A percentile compares a stretch with the other conserved stretches of the same genome.
Evolutionary conservation across 2,113 vertebrate species (phyloP).

Genomic region (Progne subis): DNA sequence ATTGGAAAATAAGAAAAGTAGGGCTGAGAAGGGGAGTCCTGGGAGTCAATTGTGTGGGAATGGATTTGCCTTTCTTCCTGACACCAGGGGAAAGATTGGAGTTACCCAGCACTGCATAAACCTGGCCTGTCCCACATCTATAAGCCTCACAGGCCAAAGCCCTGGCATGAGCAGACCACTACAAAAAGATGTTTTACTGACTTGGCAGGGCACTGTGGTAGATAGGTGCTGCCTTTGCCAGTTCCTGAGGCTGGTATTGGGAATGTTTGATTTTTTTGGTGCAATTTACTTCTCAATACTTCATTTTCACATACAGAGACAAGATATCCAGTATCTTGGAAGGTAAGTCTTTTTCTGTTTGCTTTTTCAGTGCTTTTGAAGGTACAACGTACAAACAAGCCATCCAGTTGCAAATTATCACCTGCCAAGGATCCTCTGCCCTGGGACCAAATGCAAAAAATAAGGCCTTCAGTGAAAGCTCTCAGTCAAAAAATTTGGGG

Average conservation of each 20-base stretch:
- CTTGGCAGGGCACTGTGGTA: not conserved
- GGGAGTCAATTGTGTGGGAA: not conserved
- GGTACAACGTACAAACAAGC: not conserved
- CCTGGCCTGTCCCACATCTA: not conserved
- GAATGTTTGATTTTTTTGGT: not conserved
- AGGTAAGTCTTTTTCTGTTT: not conserved
- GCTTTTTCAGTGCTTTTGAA: not conserved
- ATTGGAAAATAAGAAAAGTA: not conserved
- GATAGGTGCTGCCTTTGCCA: accelerated
- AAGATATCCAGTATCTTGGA: not conserved
- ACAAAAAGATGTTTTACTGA: not conserved
- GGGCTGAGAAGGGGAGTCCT: not conserved
- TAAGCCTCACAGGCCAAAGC: not conserved
- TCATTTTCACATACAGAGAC: not conserved
- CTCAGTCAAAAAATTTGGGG: not conserved
- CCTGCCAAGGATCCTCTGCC: not conserved
- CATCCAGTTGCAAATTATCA: not conserved
- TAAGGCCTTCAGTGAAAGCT: not conserved
- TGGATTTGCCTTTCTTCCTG: not conserved
- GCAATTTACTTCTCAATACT: not conserved
- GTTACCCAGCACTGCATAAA: not conserved
- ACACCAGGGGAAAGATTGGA: accelerated
- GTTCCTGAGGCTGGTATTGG: not conserved
- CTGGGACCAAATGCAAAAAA: not conserved
- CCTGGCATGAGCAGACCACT: not conserved